These are phyloP conservation scores for Pagetopsis macropterus DNA, from an alignment of 2,797 vertebrate species.

Conservation along the genomic window DNA sequence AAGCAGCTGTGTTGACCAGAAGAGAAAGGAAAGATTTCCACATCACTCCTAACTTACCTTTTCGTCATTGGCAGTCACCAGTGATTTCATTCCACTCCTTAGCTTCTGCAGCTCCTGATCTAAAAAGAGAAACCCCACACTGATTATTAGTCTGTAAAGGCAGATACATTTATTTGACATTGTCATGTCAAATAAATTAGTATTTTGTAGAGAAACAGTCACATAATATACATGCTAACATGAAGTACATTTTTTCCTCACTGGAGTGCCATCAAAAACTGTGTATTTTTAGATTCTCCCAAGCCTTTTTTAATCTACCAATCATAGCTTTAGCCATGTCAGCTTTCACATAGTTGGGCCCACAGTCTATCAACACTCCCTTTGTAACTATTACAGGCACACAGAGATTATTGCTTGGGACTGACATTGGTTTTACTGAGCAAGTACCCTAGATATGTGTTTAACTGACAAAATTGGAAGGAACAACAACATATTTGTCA, in stretches of 20 bases:
- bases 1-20: conserved; percentile 39
- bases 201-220: conserved; percentile 4
- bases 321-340: conserved; percentile 28
- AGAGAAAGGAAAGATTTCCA: conserved; percentile 16
- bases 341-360: conserved; percentile 22
- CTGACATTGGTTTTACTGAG: conserved; percentile 22
- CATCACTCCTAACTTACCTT: conserved; percentile 84
- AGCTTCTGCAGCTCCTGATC: conserved; percentile 92
- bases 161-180: neutral
- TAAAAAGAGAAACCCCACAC: conserved; percentile 70
- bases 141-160: conserved; percentile 33
- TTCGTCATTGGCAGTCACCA: conserved; percentile 91
- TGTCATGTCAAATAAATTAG: conserved; percentile 7
- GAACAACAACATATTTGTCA: conserved; percentile 16
- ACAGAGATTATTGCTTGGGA: conserved; percentile 24
- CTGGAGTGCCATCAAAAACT: conserved; percentile 19
- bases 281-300: conserved; percentile 42
- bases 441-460: conserved; percentile 19
- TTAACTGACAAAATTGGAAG: conserved; percentile 20
- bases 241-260: conserved; percentile 25
- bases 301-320: conserved; percentile 33
- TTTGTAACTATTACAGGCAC: conserved; percentile 14
- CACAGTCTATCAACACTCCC: conserved; percentile 6
- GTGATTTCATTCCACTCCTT: conserved; percentile 90
- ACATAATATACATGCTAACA: conserved; percentile 18